Evolutionary conservation across 2,888 invertebrate species (phyloP), one percentile per base, ranked within the genome.

Genomic region (Mesoligia furuncula): DNA sequence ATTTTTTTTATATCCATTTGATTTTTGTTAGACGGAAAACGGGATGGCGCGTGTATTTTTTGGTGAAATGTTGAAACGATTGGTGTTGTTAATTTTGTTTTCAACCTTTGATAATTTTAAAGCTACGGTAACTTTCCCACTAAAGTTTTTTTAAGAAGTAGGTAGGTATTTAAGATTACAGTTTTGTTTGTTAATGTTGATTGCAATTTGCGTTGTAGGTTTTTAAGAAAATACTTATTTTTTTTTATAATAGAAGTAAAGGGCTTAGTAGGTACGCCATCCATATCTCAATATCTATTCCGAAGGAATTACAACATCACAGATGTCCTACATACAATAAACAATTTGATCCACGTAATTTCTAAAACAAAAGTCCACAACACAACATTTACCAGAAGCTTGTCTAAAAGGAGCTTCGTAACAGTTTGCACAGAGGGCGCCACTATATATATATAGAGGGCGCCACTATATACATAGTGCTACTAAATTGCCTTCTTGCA

Each of bases 1-100:
- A 59, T 79, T 80, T 73, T 45, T 73, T 66, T 70, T 62, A 57
- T 59, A 64, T 67, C n/a, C 54, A 80, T 80, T 61, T 67, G n/a
- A 67, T 78, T 62, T 66, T 80, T 59, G 36, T 62, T 31, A 36
- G 15, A 69, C 24, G 48, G 24, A 39, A 36, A 64, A 42, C 65
- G 20, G 65, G 13, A 15, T 57, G 5, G 11, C 11, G 54, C n/a
- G 11, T n/a, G 4, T 81, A 20, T 64, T 68, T 66, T 72, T 80
- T 31, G 5, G 9, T 27, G 45, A 45, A 61, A 71, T 72, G 17
- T 45, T 54, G 11, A 36, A 24, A 36, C 9, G 9, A n/a, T n/a
- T n/a, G n/a, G 36, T 51, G 17, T 68, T 68, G 66, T 13, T 20
- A 20, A 8, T 15, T 51, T 69, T 39, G 36, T 59, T 57, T 57